Evolutionary conservation across 2,888 invertebrate species (phyloP).

Genomic region (Clivina fossor): DNA sequence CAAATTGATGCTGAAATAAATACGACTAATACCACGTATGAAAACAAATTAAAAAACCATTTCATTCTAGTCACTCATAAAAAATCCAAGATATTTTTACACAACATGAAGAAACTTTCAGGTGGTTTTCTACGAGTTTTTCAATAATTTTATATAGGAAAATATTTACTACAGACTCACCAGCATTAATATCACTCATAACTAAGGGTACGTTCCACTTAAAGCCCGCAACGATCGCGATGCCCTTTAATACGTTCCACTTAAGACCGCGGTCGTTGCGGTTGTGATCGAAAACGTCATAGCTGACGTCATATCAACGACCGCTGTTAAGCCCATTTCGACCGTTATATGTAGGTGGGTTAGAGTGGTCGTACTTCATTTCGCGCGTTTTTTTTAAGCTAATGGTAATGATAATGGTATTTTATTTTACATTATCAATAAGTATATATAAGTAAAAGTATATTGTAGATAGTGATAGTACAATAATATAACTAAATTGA

Average conservation of each 20-base stretch:
- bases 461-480: too few relatives aligned
- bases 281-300: background rate
- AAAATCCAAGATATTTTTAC: constrained; percentile 25
- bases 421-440: too few relatives aligned
- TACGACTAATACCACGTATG: constrained; percentile 2
- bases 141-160: constrained; percentile 5
- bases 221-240: constrained; percentile 22
- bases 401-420: too few relatives aligned
- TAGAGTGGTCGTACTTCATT: too few relatives aligned
- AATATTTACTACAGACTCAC: background rate
- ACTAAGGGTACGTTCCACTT: constrained; percentile 10
- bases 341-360: too few relatives aligned
- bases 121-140: background rate
- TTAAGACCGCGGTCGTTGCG: constrained; percentile 26
- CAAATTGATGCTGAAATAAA: too few relatives aligned
- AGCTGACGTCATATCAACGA: too few relatives aligned
- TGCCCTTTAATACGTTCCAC: constrained; percentile 8
- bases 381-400: too few relatives aligned
- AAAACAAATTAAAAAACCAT: constrained; percentile 19
- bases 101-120: background rate
- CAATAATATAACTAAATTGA: too few relatives aligned
- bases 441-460: too few relatives aligned
- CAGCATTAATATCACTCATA: constrained; percentile 5
- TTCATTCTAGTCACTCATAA: constrained; percentile 1
- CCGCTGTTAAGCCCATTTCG: too few relatives aligned